Percentiles rank a stretch among this genome's conserved stretches.
These are phyloP conservation scores for Hippopotamus amphibius DNA, from an alignment of 2,113 vertebrate species.

Conservation along the genomic window DNA sequence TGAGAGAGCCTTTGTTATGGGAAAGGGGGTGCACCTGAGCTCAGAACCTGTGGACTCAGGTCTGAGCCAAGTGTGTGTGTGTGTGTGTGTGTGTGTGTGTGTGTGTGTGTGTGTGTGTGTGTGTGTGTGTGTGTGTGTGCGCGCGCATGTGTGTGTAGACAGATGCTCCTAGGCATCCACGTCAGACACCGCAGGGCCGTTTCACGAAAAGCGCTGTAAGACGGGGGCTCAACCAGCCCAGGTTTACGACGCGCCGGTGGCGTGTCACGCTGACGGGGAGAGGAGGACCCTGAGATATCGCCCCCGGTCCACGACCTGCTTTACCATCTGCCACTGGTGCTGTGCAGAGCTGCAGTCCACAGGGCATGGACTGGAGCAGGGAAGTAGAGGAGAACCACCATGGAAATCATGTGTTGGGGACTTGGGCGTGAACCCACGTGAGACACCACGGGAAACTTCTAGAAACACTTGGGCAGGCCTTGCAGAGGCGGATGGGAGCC, in stretches of 20 bases:
- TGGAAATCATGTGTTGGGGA: neutral
- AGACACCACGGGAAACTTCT: neutral
- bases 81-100: neutral
- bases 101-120: too few relatives aligned
- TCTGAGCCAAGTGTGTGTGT: neutral
- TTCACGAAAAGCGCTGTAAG: neutral
- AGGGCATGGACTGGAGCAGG: neutral
- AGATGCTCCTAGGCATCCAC: neutral
- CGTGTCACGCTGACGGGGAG: neutral
- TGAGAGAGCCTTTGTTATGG: neutral
- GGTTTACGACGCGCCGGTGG: neutral
- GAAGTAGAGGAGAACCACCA: neutral
- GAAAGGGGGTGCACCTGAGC: neutral
- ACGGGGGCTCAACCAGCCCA: neutral
- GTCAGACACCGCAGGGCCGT: neutral
- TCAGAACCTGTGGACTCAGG: neutral
- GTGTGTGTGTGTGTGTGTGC: too few relatives aligned
- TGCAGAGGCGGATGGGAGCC: neutral
- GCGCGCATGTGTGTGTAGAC: too few relatives aligned
- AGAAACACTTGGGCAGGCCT: neutral
- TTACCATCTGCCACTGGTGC: neutral
- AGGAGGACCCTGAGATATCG: neutral
- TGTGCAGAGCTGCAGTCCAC: neutral
- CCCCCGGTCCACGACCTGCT: neutral
- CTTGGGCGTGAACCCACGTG: neutral